Evolutionary conservation across 2,113 vertebrate species (phyloP).

Genomic region (Rhinogobius similis): DNA sequence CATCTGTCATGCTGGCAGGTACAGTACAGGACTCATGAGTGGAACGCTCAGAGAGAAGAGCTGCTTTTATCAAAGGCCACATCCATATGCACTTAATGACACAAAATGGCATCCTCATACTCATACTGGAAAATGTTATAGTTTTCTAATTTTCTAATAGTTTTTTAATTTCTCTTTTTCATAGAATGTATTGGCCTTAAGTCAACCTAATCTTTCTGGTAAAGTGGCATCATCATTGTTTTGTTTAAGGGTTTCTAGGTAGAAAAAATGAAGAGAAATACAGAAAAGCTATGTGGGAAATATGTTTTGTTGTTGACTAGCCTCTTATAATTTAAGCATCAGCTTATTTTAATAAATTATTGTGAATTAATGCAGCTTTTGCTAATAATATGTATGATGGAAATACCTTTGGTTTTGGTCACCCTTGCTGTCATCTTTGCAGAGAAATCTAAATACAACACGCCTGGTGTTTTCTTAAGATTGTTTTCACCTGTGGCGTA

Average conservation of each 20-base stretch:
- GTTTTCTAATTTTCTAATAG: background rate
- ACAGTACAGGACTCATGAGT: constrained; percentile 36
- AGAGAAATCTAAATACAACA: background rate
- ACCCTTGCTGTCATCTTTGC: constrained; percentile 1
- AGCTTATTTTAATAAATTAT: too few relatives aligned
- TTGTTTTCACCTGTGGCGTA: background rate
- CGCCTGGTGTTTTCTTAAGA: background rate
- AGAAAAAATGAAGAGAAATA: too few relatives aligned
- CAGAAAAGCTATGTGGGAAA: too few relatives aligned
- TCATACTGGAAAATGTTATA: background rate
- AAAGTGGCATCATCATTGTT: too few relatives aligned
- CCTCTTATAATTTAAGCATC: too few relatives aligned
- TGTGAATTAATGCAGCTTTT: background rate
- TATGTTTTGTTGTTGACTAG: too few relatives aligned
- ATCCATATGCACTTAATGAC: constrained; percentile 32
- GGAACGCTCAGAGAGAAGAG: constrained; percentile 36
- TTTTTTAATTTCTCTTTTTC: background rate
- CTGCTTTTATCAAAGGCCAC: constrained; percentile 33
- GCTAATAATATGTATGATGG: background rate
- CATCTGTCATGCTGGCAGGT: constrained; percentile 67
- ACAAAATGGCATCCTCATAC: background rate
- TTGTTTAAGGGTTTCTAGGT: too few relatives aligned
- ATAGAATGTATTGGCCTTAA: too few relatives aligned
- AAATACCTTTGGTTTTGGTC: background rate
- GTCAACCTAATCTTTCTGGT: too few relatives aligned